Base-by-base conservation (phyloP, 2,888 invertebrate genomes). In the Coelopa pilipes region DNA sequence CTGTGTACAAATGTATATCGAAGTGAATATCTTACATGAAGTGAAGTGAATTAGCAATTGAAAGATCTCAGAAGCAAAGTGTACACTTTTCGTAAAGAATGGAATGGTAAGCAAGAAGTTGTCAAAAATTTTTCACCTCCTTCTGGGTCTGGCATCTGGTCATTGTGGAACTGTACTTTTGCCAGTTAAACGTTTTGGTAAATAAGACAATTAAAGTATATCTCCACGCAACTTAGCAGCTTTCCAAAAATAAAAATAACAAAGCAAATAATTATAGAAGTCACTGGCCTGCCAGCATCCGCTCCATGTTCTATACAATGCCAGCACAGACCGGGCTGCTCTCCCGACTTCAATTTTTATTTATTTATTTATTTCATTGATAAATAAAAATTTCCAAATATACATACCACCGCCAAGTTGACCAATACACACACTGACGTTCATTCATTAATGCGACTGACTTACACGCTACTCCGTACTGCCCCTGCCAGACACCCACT, bases 311-410 rank as follows among this genome's bases (percentile, higher is more conserved):
- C 17, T 24, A 11, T 47, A 19, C 2, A 45, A 47, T 3, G 24
- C 34, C 45, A 24, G 10, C 24, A 59, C 13, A 21, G 47, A 47
- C 9, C n/a, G 24, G 49, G 19, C n/a, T 19, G 13, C 15, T 34
- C 59, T 47, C 5, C 21, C 13, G n/a, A 9, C 12, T n/a, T 49
- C 49, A 53, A 13, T 53, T 46, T 7, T 71, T 34, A 19, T 70
- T 63, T 71, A 66, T 66, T 66, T 68, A 70, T 62, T 50, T 55
- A 50, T 63, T 70, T 71, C 71, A 71, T 71, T 71, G 63, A 71
- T 70, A 71, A 71, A 63, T 71, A 71, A 71, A 63, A 62, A 62
- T 62, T 71, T 70, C 60, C 70, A 60, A 19, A 13, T 21, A 67
- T 21, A 59, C 70, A 70, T 2, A 15, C 21, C n/a, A n/a, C n/a